A percentile compares a stretch with the other conserved stretches of the same genome.
phyloP scores from a whole-genome alignment of 2,888 invertebrate genomes.

The Xanthorhoe spadicearia region DNA sequence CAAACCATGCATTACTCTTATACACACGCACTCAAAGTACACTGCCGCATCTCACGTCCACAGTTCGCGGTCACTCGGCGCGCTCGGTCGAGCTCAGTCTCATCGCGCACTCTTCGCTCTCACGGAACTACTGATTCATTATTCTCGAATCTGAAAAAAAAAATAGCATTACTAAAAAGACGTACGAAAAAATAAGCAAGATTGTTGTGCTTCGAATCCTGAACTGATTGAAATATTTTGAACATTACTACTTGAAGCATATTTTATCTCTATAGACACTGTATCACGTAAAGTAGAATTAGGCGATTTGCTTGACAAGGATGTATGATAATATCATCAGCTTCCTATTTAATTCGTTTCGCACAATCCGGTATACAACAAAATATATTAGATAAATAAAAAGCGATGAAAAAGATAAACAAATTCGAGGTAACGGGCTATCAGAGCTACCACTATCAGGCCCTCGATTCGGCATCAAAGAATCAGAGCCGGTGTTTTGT shows the following conservation, averaged over 20 bases:
- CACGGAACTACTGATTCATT: constrained; percentile 54
- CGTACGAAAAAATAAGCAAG: too few species aligned
- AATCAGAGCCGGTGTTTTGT: constrained; percentile 67
- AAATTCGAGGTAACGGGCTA: constrained; percentile 38
- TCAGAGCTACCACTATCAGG: constrained; percentile 42
- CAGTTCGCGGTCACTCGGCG: constrained; percentile 51
- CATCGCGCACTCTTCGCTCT: constrained; percentile 50
- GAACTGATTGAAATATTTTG: background rate
- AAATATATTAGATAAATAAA: constrained; percentile 31
- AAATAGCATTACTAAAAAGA: background rate
- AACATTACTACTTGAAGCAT: too few species aligned
- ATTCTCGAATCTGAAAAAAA: constrained; percentile 69
- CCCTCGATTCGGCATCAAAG: constrained; percentile 63
- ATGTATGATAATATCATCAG: background rate
- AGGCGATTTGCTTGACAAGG: background rate
- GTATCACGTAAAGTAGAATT: background rate
- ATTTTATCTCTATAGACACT: too few species aligned
- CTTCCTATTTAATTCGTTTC: constrained; percentile 5
- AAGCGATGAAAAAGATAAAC: constrained; percentile 33
- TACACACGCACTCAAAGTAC: constrained; percentile 79
- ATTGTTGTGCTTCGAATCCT: background rate
- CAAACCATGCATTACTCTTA: constrained; percentile 84
- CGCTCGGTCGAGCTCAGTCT: constrained; percentile 57
- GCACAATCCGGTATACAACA: constrained; percentile 28
- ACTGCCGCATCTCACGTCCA: constrained; percentile 75